These are phyloP conservation scores for Periophthalmodon schlosseri DNA, from an alignment of 2,113 vertebrate species.

Conservation along the genomic window DNA sequence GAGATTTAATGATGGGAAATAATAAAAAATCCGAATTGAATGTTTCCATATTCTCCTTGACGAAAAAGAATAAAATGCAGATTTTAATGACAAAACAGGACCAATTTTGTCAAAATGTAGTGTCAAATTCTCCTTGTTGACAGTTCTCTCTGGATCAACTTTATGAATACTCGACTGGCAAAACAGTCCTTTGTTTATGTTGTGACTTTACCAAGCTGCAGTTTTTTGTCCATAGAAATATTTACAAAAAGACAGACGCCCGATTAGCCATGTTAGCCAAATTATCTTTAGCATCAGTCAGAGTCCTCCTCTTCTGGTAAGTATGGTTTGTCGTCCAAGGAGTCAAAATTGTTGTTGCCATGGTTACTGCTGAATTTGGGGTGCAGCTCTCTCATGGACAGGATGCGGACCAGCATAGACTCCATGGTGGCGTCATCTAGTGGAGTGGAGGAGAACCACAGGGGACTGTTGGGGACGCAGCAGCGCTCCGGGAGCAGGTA, in stretches of 20 bases:
- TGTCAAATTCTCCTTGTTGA: neutral
- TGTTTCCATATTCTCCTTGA: neutral
- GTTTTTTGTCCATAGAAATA: constrained; percentile 26
- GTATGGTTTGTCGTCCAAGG: constrained; percentile 8
- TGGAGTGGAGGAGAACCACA: constrained; percentile 92
- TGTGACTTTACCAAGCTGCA: too few species aligned
- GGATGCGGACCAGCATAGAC: constrained; percentile 93
- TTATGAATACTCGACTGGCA: neutral
- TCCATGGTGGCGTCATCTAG: constrained; percentile 91
- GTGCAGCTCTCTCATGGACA: constrained; percentile 91
- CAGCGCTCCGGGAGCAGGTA: constrained; percentile 95
- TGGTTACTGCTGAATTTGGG: constrained; percentile 63
- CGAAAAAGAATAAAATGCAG: neutral
- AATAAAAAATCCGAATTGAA: neutral
- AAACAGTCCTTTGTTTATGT: neutral
- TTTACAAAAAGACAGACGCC: constrained; percentile 29
- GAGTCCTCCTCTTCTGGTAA: constrained; percentile 39
- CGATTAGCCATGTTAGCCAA: constrained; percentile 36
- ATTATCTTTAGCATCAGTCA: constrained; percentile 48
- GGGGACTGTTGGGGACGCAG: constrained; percentile 94
- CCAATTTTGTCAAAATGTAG: neutral
- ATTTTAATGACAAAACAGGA: neutral
- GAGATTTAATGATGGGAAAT: neutral
- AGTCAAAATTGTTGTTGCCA: constrained; percentile 45
- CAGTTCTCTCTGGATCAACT: neutral